phyloP scores from a whole-genome alignment of 2,113 vertebrate genomes.

The Arothron firmamentum region DNA sequence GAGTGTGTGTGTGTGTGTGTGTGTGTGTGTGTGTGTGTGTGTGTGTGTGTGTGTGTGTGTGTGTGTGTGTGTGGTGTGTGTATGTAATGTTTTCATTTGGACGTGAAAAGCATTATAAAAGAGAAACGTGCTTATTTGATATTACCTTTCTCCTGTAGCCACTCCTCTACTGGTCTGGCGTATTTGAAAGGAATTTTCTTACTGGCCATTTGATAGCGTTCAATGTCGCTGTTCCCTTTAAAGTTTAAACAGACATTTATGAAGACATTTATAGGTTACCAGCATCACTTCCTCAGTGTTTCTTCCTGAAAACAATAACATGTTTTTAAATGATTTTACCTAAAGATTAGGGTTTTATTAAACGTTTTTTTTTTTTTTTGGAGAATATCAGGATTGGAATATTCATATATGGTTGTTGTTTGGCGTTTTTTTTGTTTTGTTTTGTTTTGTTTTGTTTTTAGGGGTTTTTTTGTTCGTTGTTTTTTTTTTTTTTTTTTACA shows the following conservation, averaged over 20 bases:
- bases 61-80: too few species aligned
- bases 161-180: conserved; percentile 94
- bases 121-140: conserved; percentile 27
- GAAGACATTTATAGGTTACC: conserved; percentile 52
- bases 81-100: too few species aligned
- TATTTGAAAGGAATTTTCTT: conserved; percentile 99
- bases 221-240: conserved; percentile 99
- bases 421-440: too few species aligned
- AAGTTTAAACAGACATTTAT: conserved; percentile 75
- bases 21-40: too few species aligned
- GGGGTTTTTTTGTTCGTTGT: too few species aligned
- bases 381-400: neutral
- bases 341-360: conserved; percentile 20
- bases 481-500: too few species aligned
- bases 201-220: conserved; percentile 98
- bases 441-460: too few species aligned
- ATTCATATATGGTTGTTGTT: too few species aligned
- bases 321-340: conserved; percentile 37
- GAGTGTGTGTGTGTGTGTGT: too few species aligned
- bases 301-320: conserved; percentile 20
- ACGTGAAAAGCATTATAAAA: neutral
- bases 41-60: too few species aligned
- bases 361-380: neutral
- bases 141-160: conserved; percentile 99
- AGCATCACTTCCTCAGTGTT: too few species aligned